These are phyloP conservation scores for Pelobates fuscus DNA, from an alignment of 2,113 vertebrate species.

Conservation along the genomic window DNA sequence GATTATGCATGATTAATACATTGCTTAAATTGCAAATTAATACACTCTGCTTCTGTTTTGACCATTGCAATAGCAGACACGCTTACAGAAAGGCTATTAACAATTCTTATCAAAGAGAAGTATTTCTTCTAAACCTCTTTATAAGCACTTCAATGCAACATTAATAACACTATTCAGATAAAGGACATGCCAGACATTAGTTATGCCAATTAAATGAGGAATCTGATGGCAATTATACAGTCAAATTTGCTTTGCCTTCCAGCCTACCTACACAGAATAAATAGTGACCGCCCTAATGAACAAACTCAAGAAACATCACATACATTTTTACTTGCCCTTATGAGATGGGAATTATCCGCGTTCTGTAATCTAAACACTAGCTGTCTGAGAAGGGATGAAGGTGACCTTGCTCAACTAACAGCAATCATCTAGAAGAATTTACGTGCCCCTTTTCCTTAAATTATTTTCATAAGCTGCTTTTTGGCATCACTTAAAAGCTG, in stretches of 20 bases:
- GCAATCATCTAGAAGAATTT: constrained; percentile 67
- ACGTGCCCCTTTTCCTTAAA: constrained; percentile 66
- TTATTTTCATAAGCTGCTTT: constrained; percentile 66
- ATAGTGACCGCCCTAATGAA: neutral
- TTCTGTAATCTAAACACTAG: constrained; percentile 51
- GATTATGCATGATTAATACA: too few relatives aligned
- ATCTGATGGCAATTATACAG: neutral
- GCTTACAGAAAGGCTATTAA: neutral
- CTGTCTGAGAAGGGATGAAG: constrained; percentile 63
- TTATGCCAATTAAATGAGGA: constrained; percentile 8
- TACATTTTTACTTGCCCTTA: neutral
- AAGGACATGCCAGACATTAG: neutral
- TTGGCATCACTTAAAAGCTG: constrained; percentile 61
- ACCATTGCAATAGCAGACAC: neutral
- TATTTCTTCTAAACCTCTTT: too few relatives aligned
- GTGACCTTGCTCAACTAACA: constrained; percentile 76
- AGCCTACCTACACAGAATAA: neutral
- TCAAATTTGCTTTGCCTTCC: neutral
- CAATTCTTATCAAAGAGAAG: neutral
- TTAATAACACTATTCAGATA: neutral
- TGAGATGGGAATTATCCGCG: constrained; percentile 26
- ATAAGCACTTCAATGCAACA: neutral
- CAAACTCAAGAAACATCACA: constrained; percentile 10
- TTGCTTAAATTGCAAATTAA: too few relatives aligned
- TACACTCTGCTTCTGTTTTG: neutral